These are phyloP conservation scores for Euproctis similis DNA, from an alignment of 2,888 invertebrate species.

Conservation along the genomic window DNA sequence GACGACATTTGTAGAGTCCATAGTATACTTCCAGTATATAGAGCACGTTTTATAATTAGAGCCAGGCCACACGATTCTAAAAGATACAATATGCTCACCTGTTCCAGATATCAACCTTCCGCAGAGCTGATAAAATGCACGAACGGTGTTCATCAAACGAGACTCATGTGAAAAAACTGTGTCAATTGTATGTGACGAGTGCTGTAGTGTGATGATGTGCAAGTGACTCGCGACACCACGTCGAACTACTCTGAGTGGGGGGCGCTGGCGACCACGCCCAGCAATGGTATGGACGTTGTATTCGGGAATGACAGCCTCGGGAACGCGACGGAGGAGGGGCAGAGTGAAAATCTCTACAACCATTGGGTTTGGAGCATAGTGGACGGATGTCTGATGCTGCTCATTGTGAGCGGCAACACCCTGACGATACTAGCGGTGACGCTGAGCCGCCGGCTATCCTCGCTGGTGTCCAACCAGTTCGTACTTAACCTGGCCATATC, in stretches of 20 bases:
- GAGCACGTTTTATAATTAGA: too few species aligned
- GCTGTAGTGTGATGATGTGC: slow-evolving; percentile 46
- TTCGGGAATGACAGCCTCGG: slow-evolving; percentile 56
- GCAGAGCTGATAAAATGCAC: slow-evolving; percentile 37
- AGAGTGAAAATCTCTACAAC: slow-evolving; percentile 51
- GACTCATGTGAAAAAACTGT: slow-evolving; percentile 28
- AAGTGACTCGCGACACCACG: slow-evolving; percentile 59
- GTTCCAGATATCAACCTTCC: too few species aligned
- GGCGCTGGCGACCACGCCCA: slow-evolving; percentile 66
- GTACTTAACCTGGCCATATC: slow-evolving; percentile 86
- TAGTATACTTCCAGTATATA: too few species aligned
- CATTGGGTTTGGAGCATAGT: slow-evolving; percentile 79
- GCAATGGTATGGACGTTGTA: slow-evolving; percentile 71
- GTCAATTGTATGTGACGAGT: slow-evolving; percentile 42
- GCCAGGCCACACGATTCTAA: too few species aligned
- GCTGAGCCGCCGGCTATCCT: slow-evolving; percentile 80
- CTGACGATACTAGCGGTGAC: slow-evolving; percentile 85
- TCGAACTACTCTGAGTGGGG: slow-evolving; percentile 58
- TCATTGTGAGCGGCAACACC: slow-evolving; percentile 83
- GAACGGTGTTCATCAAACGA: slow-evolving; percentile 32
- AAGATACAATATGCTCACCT: too few species aligned
- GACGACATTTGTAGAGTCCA: slow-evolving; percentile 39
- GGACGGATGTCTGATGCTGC: slow-evolving; percentile 79
- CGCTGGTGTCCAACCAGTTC: slow-evolving; percentile 84
- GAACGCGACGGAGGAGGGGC: slow-evolving; percentile 46